Evolutionary conservation across 2,888 invertebrate species (phyloP).

Genomic region (Chrysina gloriosa): DNA sequence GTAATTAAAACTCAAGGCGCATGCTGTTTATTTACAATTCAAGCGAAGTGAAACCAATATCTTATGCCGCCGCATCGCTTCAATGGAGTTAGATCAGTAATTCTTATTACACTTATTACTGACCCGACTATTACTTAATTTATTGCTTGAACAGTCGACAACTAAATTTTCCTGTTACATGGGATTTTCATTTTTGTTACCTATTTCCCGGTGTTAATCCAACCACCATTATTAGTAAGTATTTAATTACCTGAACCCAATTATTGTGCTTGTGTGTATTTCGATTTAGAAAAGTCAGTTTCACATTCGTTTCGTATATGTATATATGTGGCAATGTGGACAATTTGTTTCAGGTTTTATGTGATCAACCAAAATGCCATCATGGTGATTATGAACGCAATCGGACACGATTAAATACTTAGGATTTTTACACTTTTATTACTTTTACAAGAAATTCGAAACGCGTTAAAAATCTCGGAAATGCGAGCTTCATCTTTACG

Average conservation of each 20-base stretch:
- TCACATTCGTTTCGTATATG: no score
- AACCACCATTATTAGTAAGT: no score
- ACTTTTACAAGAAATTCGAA: neutral
- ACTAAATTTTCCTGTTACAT: slow-evolving; percentile 38
- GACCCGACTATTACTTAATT: slow-evolving; percentile 39
- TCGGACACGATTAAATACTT: neutral
- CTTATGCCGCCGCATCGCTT: slow-evolving; percentile 34
- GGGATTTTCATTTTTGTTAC: no score
- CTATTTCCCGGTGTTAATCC: no score
- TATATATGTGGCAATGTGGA: neutral
- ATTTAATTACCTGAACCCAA: no score
- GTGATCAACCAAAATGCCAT: neutral
- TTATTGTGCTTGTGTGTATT: no score
- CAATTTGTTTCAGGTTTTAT: neutral
- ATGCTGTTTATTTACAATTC: neutral
- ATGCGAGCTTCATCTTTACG: slow-evolving; percentile 2
- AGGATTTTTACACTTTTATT: neutral
- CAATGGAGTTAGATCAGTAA: slow-evolving; percentile 33
- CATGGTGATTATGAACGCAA: neutral
- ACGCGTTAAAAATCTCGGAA: neutral
- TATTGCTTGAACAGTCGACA: slow-evolving; percentile 40
- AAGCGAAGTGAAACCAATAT: slow-evolving; percentile 9
- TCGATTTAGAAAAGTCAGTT: no score
- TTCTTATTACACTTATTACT: no score
- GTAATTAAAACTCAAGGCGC: no score